These are phyloP conservation scores for Galerucella nymphaeae DNA, from an alignment of 2,888 invertebrate species.

Conservation along the genomic window DNA sequence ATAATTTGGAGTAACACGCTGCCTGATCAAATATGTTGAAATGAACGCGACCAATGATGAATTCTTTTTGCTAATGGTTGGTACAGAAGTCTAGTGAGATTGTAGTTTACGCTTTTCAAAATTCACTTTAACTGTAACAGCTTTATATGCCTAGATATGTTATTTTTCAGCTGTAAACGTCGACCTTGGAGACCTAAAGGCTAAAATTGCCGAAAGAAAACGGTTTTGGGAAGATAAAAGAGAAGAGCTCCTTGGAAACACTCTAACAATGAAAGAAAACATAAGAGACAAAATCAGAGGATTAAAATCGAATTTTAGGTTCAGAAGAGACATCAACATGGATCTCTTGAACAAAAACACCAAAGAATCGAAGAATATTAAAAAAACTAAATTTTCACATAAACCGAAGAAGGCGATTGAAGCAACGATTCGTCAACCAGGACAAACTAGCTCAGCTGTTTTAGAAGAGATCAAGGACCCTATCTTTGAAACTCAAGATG, in stretches of 20 bases:
- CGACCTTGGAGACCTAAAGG: constrained; percentile 28
- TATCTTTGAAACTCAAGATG: constrained; percentile 28
- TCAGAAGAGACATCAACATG: constrained; percentile 57
- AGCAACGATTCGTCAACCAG: constrained; percentile 48
- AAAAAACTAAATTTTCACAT: constrained; percentile 35
- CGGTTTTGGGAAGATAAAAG: constrained; percentile 41
- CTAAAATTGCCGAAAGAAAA: constrained; percentile 37
- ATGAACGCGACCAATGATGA: too few species aligned
- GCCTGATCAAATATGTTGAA: too few species aligned
- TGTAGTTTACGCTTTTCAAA: neutral
- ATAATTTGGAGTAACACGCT: too few species aligned
- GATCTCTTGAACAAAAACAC: constrained; percentile 54
- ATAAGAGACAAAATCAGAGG: constrained; percentile 38
- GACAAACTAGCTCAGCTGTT: constrained; percentile 50
- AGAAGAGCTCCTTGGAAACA: constrained; percentile 39
- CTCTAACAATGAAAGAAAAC: constrained; percentile 28
- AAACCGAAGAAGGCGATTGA: constrained; percentile 42
- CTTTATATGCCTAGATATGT: constrained; percentile 4
- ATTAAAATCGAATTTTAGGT: constrained; percentile 37
- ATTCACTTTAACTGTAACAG: too few species aligned
- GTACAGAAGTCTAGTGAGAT: neutral
- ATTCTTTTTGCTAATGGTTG: too few species aligned
- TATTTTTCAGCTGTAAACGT: constrained; percentile 22
- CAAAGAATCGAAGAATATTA: constrained; percentile 22
- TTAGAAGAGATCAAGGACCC: constrained; percentile 42